Evolutionary conservation across 2,797 vertebrate species (phyloP).

Genomic region (Falco rusticolus): DNA sequence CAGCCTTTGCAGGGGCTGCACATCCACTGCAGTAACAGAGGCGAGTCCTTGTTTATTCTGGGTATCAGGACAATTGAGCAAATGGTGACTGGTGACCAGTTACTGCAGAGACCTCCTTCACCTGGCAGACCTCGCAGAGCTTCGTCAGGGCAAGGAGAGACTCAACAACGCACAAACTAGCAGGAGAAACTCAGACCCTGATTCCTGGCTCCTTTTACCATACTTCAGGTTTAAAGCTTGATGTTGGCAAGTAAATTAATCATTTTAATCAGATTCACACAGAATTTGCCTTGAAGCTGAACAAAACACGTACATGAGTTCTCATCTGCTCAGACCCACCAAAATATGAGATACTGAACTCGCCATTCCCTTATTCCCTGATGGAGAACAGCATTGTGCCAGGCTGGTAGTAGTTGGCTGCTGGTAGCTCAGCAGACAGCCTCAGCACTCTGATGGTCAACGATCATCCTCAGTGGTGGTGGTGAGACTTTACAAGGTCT

Average conservation of each 20-base stretch:
- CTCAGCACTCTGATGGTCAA: rapidly evolving
- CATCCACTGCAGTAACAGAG: background rate
- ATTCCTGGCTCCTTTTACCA: background rate
- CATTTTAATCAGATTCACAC: background rate
- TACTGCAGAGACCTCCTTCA: background rate
- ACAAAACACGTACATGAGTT: background rate
- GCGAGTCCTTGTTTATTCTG: background rate
- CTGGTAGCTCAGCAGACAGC: background rate
- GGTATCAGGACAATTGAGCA: background rate
- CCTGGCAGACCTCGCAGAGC: background rate
- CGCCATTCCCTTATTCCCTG: background rate
- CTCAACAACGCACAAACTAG: background rate
- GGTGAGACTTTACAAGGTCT: background rate
- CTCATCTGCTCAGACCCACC: background rate
- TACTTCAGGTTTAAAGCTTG: background rate
- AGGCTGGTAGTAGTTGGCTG: background rate
- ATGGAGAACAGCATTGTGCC: background rate
- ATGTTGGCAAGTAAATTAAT: background rate
- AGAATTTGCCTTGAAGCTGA: background rate
- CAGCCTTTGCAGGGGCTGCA: slow-evolving; percentile 19
- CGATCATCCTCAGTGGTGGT: background rate
- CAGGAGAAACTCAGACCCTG: background rate
- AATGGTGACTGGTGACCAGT: background rate
- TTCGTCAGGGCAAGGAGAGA: background rate
- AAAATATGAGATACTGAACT: background rate